phyloP scores from a whole-genome alignment of 2,797 vertebrate species.

The Clamator glandarius region DNA sequence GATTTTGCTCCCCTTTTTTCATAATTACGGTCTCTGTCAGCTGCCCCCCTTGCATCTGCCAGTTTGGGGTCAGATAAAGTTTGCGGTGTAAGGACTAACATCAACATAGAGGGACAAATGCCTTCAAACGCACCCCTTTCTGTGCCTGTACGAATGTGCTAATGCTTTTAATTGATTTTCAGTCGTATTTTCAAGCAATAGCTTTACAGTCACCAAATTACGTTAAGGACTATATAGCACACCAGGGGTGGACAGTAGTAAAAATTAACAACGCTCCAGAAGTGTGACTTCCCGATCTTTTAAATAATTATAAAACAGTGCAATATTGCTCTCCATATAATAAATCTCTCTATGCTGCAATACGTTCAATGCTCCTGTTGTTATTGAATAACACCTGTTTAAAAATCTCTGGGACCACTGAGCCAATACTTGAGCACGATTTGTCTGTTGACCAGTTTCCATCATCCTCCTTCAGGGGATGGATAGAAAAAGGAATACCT shows the following conservation, averaged over 20 bases:
- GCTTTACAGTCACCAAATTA: background rate
- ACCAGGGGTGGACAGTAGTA: background rate
- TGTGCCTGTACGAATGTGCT: accelerated
- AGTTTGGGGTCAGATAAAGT: background rate
- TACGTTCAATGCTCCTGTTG: background rate
- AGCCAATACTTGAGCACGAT: background rate
- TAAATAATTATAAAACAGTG: background rate
- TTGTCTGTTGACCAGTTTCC: slow-evolving; percentile 1
- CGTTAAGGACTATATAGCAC: background rate
- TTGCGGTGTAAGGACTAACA: slow-evolving; percentile 2
- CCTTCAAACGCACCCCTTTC: background rate
- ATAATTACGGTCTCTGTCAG: background rate
- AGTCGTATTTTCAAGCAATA: background rate
- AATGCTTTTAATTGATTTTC: background rate
- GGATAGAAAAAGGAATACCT: background rate
- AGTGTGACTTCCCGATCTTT: slow-evolving; percentile 31
- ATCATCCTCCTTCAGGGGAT: background rate
- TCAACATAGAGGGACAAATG: background rate
- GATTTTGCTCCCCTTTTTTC: slow-evolving; percentile 34
- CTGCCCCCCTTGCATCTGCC: background rate
- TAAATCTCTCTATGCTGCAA: background rate
- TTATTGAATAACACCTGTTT: background rate
- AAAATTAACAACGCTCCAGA: background rate
- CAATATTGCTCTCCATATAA: background rate
- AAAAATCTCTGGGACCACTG: background rate